Evolutionary conservation across 2,797 vertebrate species (phyloP).

Genomic region (Channa striata): DNA sequence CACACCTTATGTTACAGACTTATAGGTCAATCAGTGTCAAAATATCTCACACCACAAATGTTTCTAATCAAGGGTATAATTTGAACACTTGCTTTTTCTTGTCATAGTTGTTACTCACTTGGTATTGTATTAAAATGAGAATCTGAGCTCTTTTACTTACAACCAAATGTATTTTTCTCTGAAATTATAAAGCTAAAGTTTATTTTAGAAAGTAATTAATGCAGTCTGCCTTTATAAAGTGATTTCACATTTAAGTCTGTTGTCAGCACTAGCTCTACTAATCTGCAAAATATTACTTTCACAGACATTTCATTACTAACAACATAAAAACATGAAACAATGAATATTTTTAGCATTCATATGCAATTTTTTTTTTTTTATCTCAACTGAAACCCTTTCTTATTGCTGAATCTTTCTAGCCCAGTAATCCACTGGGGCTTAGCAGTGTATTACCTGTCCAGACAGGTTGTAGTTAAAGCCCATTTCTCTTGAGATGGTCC

Average conservation of each 20-base stretch:
- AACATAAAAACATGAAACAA: too few species aligned
- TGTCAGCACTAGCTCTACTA: too few species aligned
- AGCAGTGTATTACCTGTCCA: slow-evolving; percentile 85
- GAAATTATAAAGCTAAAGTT: neutral
- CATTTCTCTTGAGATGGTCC: slow-evolving; percentile 94
- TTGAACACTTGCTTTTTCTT: slow-evolving; percentile 4
- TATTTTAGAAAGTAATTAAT: neutral
- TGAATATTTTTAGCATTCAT: too few species aligned
- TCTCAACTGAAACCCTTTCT: too few species aligned
- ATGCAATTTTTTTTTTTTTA: too few species aligned
- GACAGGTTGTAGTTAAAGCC: slow-evolving; percentile 94
- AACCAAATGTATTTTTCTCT: neutral
- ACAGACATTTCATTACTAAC: too few species aligned
- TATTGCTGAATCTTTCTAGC: neutral
- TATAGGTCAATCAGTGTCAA: slow-evolving; percentile 20
- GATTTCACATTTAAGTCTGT: neutral
- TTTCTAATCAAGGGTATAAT: slow-evolving; percentile 3
- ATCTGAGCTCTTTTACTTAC: neutral
- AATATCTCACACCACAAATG: neutral
- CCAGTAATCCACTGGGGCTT: neutral
- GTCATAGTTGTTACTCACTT: slow-evolving; percentile 4
- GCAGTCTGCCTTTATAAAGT: neutral
- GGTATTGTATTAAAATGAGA: too few species aligned
- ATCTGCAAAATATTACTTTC: too few species aligned
- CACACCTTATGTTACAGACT: slow-evolving; percentile 7